These are phyloP conservation scores for Myanophis thanlyinensis DNA, from an alignment of 2,113 vertebrate genomes.

Conservation along the genomic window DNA sequence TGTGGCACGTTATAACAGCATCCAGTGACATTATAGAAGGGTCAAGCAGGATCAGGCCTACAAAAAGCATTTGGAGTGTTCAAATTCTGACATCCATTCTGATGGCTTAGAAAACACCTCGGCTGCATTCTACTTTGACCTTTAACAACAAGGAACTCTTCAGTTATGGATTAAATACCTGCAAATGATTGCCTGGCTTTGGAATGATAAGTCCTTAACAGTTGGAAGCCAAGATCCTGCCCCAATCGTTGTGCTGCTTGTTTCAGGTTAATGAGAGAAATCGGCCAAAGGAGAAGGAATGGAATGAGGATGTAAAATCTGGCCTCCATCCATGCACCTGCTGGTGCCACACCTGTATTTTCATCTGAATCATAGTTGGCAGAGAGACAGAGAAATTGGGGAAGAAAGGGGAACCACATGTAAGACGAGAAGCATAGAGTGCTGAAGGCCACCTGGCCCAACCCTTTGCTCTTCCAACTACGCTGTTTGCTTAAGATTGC, in stretches of 20 bases:
- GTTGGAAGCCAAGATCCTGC: constrained; percentile 29
- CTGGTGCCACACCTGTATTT: constrained; percentile 67
- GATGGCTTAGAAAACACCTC: not conserved
- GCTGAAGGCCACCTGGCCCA: not conserved
- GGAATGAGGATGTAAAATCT: constrained; percentile 74
- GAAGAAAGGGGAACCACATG: not conserved
- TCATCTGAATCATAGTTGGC: constrained; percentile 55
- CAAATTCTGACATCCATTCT: no score
- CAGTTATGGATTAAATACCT: not conserved
- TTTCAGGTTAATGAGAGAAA: constrained; percentile 51
- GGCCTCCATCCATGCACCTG: constrained; percentile 74
- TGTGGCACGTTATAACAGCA: not conserved
- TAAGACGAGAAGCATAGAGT: not conserved
- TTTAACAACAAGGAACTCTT: not conserved
- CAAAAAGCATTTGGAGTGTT: not conserved
- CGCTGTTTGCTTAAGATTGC: constrained; percentile 2
- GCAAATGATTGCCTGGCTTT: not conserved
- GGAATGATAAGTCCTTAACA: accelerated
- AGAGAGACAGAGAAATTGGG: constrained; percentile 17
- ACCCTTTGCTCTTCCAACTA: not conserved
- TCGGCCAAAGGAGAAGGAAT: not conserved
- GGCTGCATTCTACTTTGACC: not conserved
- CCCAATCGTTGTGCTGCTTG: constrained; percentile 45
- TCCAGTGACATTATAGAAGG: not conserved
- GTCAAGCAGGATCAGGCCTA: not conserved